These are phyloP conservation scores for Syngnathus scovelli DNA, from an alignment of 2,113 vertebrate genomes.

Conservation along the genomic window DNA sequence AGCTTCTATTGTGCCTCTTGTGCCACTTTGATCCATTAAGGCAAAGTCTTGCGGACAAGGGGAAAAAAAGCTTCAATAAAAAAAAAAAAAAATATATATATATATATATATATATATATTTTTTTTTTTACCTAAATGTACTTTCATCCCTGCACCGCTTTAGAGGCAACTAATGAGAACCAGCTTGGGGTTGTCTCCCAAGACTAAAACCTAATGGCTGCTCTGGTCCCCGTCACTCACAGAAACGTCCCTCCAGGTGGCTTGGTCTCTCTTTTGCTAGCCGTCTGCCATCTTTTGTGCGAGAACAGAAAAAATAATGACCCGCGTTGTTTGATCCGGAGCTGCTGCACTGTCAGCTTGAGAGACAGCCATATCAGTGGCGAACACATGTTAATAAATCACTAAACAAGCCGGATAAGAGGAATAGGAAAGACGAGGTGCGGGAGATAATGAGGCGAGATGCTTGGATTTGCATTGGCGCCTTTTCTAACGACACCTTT, in stretches of 20 bases:
- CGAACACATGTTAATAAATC: conserved; percentile 40
- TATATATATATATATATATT: conserved; percentile 17
- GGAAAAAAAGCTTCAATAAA: conserved; percentile 2
- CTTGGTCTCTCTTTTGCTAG: conserved; percentile 8
- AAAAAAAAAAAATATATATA: not conserved
- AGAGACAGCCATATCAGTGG: conserved; percentile 32
- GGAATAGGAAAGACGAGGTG: conserved; percentile 13
- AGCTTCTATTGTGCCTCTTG: not conserved
- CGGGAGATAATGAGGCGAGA: conserved; percentile 36
- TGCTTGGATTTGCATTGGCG: conserved; percentile 50
- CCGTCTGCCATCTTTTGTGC: conserved; percentile 22
- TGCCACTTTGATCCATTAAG: conserved; percentile 1
- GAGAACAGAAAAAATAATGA: conserved; percentile 25
- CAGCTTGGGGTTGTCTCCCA: conserved; percentile 56
- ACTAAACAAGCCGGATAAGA: conserved; percentile 33
- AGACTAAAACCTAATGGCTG: conserved; percentile 55
- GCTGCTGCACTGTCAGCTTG: conserved; percentile 29
- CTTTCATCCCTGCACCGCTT: conserved; percentile 35
- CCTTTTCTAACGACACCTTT: conserved; percentile 64
- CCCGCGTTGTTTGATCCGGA: conserved; percentile 12
- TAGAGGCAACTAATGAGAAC: conserved; percentile 58
- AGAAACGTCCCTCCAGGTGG: conserved; percentile 21
- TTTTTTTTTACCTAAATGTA: conserved; percentile 23
- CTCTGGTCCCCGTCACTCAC: conserved; percentile 57
- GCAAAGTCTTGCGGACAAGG: not conserved